Conservation (phyloP, 2,797 vertebrate genomes). For the Pseudopleuronectes americanus region DNA sequence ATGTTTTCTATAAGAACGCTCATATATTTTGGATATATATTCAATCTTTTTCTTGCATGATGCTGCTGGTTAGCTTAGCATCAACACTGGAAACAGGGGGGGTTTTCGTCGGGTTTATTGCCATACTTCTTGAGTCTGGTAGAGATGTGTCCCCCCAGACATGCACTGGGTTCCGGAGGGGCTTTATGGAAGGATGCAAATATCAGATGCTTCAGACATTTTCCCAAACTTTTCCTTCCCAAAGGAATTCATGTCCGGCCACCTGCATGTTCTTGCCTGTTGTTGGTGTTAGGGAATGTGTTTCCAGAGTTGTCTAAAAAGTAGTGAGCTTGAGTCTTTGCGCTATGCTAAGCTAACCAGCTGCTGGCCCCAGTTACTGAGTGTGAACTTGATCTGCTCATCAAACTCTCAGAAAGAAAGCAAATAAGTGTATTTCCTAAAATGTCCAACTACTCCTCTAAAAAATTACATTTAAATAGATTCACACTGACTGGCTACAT, state of each 20-base stretch:
- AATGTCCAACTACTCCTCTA: background rate
- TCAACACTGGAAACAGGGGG: background rate
- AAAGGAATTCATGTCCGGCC: too few relatives aligned
- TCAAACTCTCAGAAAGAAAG: background rate
- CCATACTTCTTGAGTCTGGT: too few relatives aligned
- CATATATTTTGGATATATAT: background rate
- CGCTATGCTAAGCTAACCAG: background rate
- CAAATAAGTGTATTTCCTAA: background rate
- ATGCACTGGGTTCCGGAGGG: too few relatives aligned
- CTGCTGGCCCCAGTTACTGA: background rate
- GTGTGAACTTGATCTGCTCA: background rate
- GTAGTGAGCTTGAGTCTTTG: background rate
- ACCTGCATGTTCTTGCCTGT: too few relatives aligned
- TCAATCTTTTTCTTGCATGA: background rate
- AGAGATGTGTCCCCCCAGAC: too few relatives aligned
- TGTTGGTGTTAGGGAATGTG: too few relatives aligned
- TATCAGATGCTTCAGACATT: too few relatives aligned
- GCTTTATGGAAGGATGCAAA: too few relatives aligned
- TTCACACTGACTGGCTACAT: background rate
- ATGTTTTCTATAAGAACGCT: background rate
- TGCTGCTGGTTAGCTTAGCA: background rate
- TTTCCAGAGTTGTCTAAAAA: too few relatives aligned
- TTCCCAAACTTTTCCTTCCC: too few relatives aligned
- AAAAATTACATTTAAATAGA: slow-evolving; percentile 4
- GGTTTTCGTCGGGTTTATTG: too few relatives aligned